Evolutionary conservation across 2,888 invertebrate species (phyloP), one percentile per base, ranked within the genome.

Genomic region (Galeopsomyia nigrocyanea): DNA sequence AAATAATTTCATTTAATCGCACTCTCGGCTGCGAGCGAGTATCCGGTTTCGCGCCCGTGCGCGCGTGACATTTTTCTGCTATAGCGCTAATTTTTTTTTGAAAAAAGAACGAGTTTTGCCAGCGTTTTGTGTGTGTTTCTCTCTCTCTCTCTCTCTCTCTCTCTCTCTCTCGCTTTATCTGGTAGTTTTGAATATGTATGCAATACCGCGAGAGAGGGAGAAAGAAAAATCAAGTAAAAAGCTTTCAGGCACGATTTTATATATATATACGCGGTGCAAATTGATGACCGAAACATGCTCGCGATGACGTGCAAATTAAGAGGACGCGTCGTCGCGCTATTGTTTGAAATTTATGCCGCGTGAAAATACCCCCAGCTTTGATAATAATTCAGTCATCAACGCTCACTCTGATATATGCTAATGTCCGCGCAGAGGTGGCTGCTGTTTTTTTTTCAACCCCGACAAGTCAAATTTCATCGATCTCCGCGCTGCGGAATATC

Each of bases 1-100:
- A 82, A 83, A 83, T 83, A 83, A 83, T 83, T 83, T 82, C 82
- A 81, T 83, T 83, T 83, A 82, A 81, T 81, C 81, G 78, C 31
- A 21, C 31, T 26, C 22, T 58, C 22, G 50, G 56, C 31, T n/a
- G 39, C 62, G 39, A 46, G 60, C 50, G 26, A 39, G 39, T 13
- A 39, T 39, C 62, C 16, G 50, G 55, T 22, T 60, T 22, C 22
- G 49, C 55, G 62, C 65, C 49, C 60, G 51, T 7, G 7, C 39
- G 13, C 26, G 39, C 13, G 39, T 7, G 1, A 47, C 62, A 64
- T 70, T 60, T 64, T 68, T 49, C 49, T 49, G 31, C 53, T 14
- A 0, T 22, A 2, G 31, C 58, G 67, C 60, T 67, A 67, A 67
- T 67, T 67, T 58, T 19, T 16, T 3, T 31, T 5, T 26, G 26